Evolutionary conservation across 2,797 vertebrate species (phyloP).

Genomic region (Ctenopoma multispine): DNA sequence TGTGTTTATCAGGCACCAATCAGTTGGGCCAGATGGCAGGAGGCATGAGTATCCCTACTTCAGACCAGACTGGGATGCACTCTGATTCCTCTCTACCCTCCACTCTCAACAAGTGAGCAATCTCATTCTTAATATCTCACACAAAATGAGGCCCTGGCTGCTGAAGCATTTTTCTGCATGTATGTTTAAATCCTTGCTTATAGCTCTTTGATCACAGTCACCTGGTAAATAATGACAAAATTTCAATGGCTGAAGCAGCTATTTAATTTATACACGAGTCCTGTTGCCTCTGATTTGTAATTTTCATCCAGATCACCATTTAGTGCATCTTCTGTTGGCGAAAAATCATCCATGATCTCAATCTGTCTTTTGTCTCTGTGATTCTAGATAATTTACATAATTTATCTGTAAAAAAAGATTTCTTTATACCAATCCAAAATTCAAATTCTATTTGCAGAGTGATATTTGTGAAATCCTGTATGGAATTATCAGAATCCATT

Average conservation of each 20-base stretch:
- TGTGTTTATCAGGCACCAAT: conserved; percentile 86
- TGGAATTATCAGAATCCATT: neutral
- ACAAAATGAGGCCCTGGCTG: neutral
- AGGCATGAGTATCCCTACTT: conserved; percentile 86
- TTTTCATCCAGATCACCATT: neutral
- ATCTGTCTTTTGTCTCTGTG: neutral
- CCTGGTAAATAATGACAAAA: neutral
- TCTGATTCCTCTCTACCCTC: conserved; percentile 92
- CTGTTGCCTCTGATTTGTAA: neutral
- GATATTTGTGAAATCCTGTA: neutral
- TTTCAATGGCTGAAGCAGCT: neutral
- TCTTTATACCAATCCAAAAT: no score
- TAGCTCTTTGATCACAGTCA: neutral
- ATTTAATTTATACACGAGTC: neutral
- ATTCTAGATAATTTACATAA: neutral
- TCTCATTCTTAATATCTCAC: conserved; percentile 3
- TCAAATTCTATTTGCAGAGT: neutral
- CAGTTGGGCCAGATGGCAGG: conserved; percentile 92
- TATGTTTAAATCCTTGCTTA: neutral
- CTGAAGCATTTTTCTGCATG: neutral
- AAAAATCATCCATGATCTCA: conserved; percentile 2
- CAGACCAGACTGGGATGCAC: conserved; percentile 92
- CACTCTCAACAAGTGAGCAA: conserved; percentile 90
- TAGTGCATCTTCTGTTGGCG: neutral
- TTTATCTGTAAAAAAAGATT: no score